A percentile compares a stretch with the other conserved stretches of the same genome.
These are phyloP conservation scores for Cephus nigrinus DNA, from an alignment of 2,888 invertebrate species.

Conservation along the genomic window DNA sequence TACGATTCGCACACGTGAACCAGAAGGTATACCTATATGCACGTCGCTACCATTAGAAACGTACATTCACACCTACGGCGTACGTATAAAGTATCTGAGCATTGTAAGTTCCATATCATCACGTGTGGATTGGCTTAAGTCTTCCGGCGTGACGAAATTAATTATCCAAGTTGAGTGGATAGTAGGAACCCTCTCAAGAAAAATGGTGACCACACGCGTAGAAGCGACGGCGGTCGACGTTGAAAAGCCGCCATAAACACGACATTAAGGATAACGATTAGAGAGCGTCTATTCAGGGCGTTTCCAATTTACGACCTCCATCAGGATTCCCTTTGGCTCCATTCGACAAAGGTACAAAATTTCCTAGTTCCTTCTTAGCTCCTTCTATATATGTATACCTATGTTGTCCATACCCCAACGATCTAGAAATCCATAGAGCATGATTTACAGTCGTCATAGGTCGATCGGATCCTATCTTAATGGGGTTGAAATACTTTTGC, in stretches of 20 bases:
- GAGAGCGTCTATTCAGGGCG: not conserved
- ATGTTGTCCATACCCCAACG: not conserved
- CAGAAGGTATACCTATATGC: not conserved
- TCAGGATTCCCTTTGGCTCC: not conserved
- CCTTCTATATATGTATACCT: not conserved
- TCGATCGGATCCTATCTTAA: constrained; percentile 25
- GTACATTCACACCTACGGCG: not conserved
- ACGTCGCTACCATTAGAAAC: not conserved
- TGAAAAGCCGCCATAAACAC: not conserved
- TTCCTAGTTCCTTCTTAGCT: not conserved
- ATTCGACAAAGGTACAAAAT: not conserved
- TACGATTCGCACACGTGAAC: not conserved
- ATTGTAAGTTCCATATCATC: not conserved
- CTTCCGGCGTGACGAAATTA: not conserved
- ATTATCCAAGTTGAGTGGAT: not conserved
- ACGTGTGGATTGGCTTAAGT: not conserved
- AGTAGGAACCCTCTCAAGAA: not conserved
- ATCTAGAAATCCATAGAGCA: not conserved
- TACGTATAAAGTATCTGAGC: not conserved
- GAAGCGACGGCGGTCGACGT: not conserved
- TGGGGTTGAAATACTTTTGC: constrained; percentile 19
- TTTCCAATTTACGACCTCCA: not conserved
- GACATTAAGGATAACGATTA: not conserved
- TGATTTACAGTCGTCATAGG: not conserved
- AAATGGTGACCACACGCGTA: not conserved